phyloP scores from a whole-genome alignment of 2,113 vertebrate species.

The Micronycteris hirsuta region DNA sequence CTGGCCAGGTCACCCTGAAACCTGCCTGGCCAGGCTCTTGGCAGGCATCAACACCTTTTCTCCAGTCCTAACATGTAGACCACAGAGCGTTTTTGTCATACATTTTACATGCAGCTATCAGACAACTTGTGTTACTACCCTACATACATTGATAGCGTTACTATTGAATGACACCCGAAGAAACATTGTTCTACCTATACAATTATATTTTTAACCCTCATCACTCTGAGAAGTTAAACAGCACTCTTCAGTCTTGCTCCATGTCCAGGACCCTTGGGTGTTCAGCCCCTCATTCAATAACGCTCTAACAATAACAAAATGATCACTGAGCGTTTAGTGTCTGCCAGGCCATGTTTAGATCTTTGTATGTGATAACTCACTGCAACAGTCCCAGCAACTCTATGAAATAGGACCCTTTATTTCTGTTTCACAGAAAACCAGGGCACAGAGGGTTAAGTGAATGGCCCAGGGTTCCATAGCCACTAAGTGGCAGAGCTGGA shows the following conservation, averaged over 20 bases:
- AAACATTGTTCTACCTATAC: background rate
- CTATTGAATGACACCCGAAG: background rate
- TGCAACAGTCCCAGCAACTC: background rate
- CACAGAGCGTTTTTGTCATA: background rate
- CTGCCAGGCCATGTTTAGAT: background rate
- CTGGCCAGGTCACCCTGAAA: constrained; percentile 14
- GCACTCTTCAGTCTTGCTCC: background rate
- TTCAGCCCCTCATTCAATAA: background rate
- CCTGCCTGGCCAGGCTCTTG: background rate
- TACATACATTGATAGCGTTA: background rate
- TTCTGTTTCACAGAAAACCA: background rate
- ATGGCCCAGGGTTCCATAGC: background rate
- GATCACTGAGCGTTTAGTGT: background rate
- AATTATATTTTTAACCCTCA: background rate
- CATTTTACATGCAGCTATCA: background rate
- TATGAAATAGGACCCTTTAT: background rate
- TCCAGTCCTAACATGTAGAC: background rate
- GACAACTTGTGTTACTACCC: background rate
- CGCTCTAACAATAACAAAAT: background rate
- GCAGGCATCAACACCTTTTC: background rate
- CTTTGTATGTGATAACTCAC: background rate
- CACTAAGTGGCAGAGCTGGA: background rate
- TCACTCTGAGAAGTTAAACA: background rate
- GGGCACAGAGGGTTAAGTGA: background rate
- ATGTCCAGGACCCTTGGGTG: background rate